Base-by-base conservation (phyloP, 2,888 invertebrate species). In the Liposcelis brunnea region DNA sequence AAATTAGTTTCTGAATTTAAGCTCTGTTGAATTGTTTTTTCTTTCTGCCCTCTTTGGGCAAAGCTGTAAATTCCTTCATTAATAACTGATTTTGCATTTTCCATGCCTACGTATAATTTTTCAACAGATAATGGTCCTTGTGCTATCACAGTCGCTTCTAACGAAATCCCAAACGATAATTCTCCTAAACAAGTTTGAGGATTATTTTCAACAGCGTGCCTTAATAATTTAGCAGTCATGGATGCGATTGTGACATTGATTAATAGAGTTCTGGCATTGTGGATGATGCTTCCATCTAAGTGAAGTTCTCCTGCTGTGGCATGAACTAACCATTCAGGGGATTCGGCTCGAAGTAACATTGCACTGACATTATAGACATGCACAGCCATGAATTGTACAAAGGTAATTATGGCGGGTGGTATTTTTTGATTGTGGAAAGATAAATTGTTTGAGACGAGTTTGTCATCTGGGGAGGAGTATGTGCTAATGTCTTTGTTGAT, bases 121-220 rank as follows among this genome's bases (percentile, higher is more conserved):
- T 86, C 84, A 35, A 86, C 77, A 52, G 82, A 81, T n/a, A 85
- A 63, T n/a, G 84, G 82, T 2, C 81, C 83, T 55, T 82, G 81
- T 5, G 83, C 84, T 52, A 80, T 76, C 8, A 87, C 68, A 1
- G 80, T 80, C 0, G 82, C 80, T 60, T 86, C 85, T 49, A 83
- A 63, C 1, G 77, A 69, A 33, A 85, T 69, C 43, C 78, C 78
- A 54, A 83, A 82, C 42, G 75, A 74, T 2, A 80, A 69, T 58
- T 84, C 81, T 0, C 74, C 80, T 38, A 85, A 63, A 53, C 77
- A 75, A 6, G 77, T 75, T n/a, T 75, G 53, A 19, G 45, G 44
- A 37, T 47, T 33, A 31, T 52, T 38, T 15, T 57, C 57, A 43
- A 61, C 59, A 1, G 70, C 65, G 54, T 71, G 71, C 36, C 70